These are phyloP conservation scores for Chlorospingus flavigularis DNA, from an alignment of 2,797 vertebrate species.

Conservation along the genomic window DNA sequence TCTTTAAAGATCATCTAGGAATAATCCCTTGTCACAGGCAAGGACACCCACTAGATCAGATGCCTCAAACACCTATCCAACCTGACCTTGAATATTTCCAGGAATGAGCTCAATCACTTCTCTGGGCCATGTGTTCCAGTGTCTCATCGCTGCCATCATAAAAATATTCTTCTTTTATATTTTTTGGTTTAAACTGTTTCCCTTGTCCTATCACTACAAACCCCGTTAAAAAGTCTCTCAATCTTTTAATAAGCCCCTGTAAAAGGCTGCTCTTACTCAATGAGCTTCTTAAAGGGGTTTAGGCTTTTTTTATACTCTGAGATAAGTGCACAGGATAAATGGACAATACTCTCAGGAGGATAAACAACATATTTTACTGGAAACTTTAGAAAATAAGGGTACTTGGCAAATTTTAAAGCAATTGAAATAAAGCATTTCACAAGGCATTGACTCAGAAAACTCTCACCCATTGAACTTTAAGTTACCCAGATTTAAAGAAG, in stretches of 20 bases:
- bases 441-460: not conserved
- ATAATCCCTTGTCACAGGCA: not conserved
- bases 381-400: not conserved
- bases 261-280: not conserved
- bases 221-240: not conserved
- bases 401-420: not conserved
- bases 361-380: not conserved
- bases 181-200: not conserved
- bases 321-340: rapidly evolving
- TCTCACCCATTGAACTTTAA: not conserved
- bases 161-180: not conserved
- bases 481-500: not conserved
- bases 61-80: not conserved
- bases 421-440: not conserved
- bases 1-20: not conserved
- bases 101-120: not conserved
- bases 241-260: not conserved
- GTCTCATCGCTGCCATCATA: rapidly evolving
- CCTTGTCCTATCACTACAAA: not conserved
- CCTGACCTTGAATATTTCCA: not conserved
- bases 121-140: rapidly evolving
- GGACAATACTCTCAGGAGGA: not conserved
- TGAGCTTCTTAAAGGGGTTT: not conserved
- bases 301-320: not conserved
- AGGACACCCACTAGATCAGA: not conserved